Percentiles rank a stretch among this genome's conserved stretches.
These are phyloP conservation scores for Coremacera marginata DNA, from an alignment of 2,888 invertebrate species.

Conservation along the genomic window DNA sequence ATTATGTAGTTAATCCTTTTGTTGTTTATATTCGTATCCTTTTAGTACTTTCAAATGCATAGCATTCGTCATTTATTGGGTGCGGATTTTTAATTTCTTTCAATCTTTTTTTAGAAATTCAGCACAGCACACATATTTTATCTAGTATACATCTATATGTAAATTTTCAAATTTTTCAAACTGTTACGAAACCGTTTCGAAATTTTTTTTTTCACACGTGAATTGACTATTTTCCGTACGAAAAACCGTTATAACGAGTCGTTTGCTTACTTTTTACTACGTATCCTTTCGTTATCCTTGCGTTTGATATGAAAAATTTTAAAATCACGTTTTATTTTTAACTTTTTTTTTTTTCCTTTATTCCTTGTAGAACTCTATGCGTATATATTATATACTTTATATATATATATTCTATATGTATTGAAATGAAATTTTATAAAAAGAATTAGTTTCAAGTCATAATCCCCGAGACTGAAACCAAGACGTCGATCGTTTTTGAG, in stretches of 20 bases:
- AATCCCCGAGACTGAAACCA: conserved; percentile 73
- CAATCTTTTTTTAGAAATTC: conserved; percentile 66
- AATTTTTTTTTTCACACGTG: conserved; percentile 15
- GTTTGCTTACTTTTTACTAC: conserved; percentile 27
- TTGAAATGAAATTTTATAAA: conserved; percentile 60
- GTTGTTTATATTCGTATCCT: neutral
- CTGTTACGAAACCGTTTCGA: conserved; percentile 34
- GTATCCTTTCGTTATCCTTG: conserved; percentile 39
- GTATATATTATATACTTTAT: conserved; percentile 46
- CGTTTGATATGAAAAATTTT: conserved; percentile 22
- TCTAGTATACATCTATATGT: conserved; percentile 34
- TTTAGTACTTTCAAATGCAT: neutral
- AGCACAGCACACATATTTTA: conserved; percentile 59
- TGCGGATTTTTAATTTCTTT: conserved; percentile 18
- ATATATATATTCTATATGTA: conserved; percentile 51
- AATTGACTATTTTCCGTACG: neutral
- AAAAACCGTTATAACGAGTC: conserved; percentile 8
- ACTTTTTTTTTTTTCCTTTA: conserved; percentile 37
- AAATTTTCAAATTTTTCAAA: conserved; percentile 29
- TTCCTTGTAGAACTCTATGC: conserved; percentile 55
- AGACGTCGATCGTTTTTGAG: conserved; percentile 96
- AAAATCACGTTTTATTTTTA: conserved; percentile 29
- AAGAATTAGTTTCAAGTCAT: conserved; percentile 68
- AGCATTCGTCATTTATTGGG: conserved; percentile 45
- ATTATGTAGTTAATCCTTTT: neutral